phyloP scores from a whole-genome alignment of 2,888 invertebrate species.

The Luperina nickerlii region DNA sequence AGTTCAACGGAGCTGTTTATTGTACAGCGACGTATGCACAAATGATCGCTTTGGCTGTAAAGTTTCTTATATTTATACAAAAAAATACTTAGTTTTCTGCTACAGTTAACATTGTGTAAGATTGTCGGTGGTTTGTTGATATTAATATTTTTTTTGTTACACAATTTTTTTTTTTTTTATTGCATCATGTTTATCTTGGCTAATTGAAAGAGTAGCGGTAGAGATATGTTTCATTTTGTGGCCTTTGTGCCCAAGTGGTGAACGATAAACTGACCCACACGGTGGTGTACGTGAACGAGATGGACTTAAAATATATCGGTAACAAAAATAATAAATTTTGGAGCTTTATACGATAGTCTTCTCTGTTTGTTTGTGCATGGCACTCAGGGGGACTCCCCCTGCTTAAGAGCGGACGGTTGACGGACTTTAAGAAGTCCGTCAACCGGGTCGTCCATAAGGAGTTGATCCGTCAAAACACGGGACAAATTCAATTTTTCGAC shows the following conservation, averaged over 20 bases:
- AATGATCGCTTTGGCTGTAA: conserved; percentile 61
- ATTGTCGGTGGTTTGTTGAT: conserved; percentile 43
- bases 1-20: conserved; percentile 61
- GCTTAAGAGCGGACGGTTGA: no score
- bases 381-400: no score
- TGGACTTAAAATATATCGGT: background rate
- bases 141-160: conserved; percentile 34
- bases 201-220: conserved; percentile 38
- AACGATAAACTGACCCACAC: conserved; percentile 16
- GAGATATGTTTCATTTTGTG: conserved; percentile 27
- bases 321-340: background rate
- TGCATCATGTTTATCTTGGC: conserved; percentile 32
- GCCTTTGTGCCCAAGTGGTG: conserved; percentile 38
- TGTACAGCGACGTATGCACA: conserved; percentile 60
- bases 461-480: no score
- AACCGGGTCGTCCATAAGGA: no score
- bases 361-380: background rate
- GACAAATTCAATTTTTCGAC: no score
- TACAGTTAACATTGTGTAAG: conserved; percentile 57
- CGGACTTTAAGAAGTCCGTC: no score
- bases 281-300: background rate
- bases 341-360: background rate
- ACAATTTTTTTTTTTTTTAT: conserved; percentile 40
- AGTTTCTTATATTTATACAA: conserved; percentile 73
- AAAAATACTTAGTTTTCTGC: conserved; percentile 57